Percentiles rank a stretch among this genome's conserved stretches.
These are phyloP conservation scores for Eucriotettix oculatus DNA, from an alignment of 2,888 invertebrate genomes.

Conservation along the genomic window DNA sequence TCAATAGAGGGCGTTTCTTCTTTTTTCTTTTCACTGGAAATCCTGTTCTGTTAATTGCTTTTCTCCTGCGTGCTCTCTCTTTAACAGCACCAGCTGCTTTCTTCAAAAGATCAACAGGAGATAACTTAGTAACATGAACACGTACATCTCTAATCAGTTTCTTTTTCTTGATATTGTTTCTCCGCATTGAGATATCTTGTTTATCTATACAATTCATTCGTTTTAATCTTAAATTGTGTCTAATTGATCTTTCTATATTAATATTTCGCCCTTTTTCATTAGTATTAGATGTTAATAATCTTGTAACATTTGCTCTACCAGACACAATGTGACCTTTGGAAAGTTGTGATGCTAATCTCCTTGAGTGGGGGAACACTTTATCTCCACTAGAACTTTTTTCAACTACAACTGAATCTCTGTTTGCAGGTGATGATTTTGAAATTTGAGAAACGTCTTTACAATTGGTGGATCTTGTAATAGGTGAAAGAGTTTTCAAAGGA, in stretches of 20 bases:
- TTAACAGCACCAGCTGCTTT: constrained; percentile 22
- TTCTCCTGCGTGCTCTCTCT: constrained; percentile 42
- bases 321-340: no score
- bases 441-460: no score
- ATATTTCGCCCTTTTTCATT: no score
- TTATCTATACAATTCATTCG: constrained; percentile 4
- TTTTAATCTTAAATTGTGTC: constrained; percentile 10
- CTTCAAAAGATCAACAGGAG: constrained; percentile 14
- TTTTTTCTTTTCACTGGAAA: constrained; percentile 73
- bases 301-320: no score
- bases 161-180: constrained; percentile 17
- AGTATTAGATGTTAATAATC: no score
- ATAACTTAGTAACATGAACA: constrained; percentile 20
- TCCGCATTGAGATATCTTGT: background rate
- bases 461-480: no score
- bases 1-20: constrained; percentile 41
- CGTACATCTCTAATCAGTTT: constrained; percentile 19
- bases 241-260: background rate
- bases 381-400: no score
- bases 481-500: no score
- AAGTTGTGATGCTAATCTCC: no score
- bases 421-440: no score
- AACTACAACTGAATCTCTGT: no score
- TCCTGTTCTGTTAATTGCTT: constrained; percentile 72
- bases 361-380: no score